Evolutionary conservation across 2,113 vertebrate genomes (phyloP).

Genomic region (Eulemur rufifrons): DNA sequence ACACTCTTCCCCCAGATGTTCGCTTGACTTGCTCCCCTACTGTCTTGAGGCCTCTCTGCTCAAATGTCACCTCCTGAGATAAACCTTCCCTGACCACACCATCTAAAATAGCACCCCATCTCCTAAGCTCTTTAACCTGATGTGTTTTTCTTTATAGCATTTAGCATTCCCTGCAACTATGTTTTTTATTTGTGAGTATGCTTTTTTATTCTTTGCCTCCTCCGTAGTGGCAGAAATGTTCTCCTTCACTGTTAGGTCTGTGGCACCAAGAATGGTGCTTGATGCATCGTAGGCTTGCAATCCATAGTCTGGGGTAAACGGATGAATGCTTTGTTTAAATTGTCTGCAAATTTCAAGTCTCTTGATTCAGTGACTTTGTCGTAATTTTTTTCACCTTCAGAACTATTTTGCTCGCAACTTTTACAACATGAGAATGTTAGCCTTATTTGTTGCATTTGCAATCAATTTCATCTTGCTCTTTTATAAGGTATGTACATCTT

Average conservation of each 20-base stretch:
- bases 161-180: neutral
- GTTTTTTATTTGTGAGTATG: neutral
- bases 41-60: neutral
- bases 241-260: neutral
- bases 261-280: neutral
- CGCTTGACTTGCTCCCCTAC: neutral
- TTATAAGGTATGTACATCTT: constrained; percentile 90
- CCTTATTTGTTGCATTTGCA: constrained; percentile 96
- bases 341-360: neutral
- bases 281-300: too few species aligned
- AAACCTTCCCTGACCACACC: neutral
- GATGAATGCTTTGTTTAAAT: neutral
- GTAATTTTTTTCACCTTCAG: constrained; percentile 82
- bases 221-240: neutral
- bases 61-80: neutral
- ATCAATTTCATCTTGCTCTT: constrained; percentile 99
- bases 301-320: neutral
- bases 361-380: neutral
- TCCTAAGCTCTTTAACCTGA: neutral
- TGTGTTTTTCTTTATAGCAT: neutral
- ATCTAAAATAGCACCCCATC: neutral
- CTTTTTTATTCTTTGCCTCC: neutral
- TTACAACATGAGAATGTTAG: constrained; percentile 99
- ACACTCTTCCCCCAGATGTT: rapidly evolving
- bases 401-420: constrained; percentile 99